Percentiles rank a stretch among this genome's conserved stretches.
phyloP scores from a whole-genome alignment of 2,113 vertebrate genomes.

The Malurus elegans region DNA sequence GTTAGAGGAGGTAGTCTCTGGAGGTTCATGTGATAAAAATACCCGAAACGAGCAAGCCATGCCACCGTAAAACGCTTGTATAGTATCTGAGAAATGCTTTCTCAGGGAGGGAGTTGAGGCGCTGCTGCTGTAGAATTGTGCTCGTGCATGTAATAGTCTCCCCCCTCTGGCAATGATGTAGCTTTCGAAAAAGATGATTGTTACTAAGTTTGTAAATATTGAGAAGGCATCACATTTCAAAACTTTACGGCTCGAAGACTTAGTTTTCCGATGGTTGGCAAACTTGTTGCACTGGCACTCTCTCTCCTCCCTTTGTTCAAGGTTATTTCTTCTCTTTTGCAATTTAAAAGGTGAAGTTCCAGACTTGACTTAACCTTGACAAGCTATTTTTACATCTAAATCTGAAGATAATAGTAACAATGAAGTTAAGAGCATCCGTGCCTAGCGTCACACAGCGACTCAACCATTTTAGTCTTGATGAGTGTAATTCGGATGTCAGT shows the following conservation, averaged over 20 bases:
- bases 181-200: not conserved
- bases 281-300: not conserved
- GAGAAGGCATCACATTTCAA: not conserved
- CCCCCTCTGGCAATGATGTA: constrained; percentile 61
- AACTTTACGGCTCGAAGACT: not conserved
- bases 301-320: not conserved
- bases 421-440: not conserved
- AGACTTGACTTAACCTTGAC: not conserved
- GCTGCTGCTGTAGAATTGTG: not conserved
- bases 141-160: constrained; percentile 56
- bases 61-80: not conserved
- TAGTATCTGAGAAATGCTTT: not conserved
- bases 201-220: not conserved
- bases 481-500: not conserved
- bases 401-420: not conserved
- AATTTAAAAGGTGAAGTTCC: not conserved
- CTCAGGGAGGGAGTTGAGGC: not conserved
- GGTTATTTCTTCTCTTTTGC: not conserved
- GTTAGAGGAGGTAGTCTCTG: constrained; percentile 7
- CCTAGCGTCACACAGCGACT: not conserved
- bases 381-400: not conserved
- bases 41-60: not conserved
- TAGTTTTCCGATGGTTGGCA: not conserved
- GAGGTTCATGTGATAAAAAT: constrained; percentile 27
- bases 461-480: not conserved